These are phyloP conservation scores for Peribatodes rhomboidaria DNA, from an alignment of 2,888 invertebrate species.

Conservation along the genomic window DNA sequence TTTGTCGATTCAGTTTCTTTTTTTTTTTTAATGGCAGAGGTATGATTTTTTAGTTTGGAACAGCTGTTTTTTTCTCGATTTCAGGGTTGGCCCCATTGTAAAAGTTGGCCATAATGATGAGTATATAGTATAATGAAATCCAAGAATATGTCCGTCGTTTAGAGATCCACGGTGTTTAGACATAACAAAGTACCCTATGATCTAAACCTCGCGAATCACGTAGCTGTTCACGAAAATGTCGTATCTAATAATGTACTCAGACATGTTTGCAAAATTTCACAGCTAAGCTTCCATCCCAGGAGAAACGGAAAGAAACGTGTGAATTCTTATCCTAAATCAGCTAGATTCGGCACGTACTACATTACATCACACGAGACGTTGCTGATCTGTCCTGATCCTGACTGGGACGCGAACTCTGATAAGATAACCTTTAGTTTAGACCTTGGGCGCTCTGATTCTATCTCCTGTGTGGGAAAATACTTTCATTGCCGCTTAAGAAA, in stretches of 20 bases:
- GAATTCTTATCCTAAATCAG: constrained; percentile 17
- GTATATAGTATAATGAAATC: too few species aligned
- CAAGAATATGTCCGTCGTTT: too few species aligned
- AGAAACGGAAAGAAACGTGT: constrained; percentile 5
- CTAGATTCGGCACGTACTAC: constrained; percentile 22
- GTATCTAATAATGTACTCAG: not conserved
- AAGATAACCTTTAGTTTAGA: not conserved
- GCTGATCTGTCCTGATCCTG: constrained; percentile 11
- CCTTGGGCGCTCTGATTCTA: not conserved
- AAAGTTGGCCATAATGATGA: not conserved
- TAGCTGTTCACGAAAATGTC: constrained; percentile 4
- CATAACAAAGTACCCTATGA: too few species aligned
- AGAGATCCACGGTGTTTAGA: too few species aligned
- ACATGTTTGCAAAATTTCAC: constrained; percentile 1
- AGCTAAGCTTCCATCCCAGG: constrained; percentile 1
- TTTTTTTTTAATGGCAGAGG: too few species aligned
- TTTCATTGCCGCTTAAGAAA: too few species aligned
- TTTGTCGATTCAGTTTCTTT: too few species aligned
- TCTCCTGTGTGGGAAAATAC: not conserved
- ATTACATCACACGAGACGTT: constrained; percentile 14
- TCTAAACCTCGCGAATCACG: not conserved
- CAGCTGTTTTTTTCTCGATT: too few species aligned
- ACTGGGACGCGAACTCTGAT: not conserved
- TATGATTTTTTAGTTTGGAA: too few species aligned
- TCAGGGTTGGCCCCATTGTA: too few species aligned